phyloP scores from a whole-genome alignment of 2,797 vertebrate genomes.

The Leptodactylus fallax region DNA sequence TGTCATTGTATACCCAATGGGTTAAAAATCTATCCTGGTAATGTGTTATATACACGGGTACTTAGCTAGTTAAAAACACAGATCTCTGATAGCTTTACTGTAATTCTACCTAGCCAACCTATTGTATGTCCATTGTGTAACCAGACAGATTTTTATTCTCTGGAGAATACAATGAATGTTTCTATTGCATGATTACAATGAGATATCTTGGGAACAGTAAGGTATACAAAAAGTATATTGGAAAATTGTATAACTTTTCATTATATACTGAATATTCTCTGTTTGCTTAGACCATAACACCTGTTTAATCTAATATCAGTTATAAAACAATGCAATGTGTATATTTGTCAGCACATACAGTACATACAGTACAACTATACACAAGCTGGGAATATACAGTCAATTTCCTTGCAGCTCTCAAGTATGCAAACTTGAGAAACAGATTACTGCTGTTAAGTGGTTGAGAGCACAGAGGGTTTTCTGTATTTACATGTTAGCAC shows the following conservation, averaged over 20 bases:
- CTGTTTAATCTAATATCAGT: neutral
- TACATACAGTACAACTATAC: neutral
- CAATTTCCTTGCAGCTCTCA: neutral
- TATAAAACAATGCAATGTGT: neutral
- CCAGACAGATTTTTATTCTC: no score
- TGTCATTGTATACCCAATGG: no score
- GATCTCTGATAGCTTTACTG: no score
- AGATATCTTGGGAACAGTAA: neutral
- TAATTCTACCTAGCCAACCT: no score
- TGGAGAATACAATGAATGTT: no score
- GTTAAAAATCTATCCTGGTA: no score
- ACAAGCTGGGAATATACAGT: neutral
- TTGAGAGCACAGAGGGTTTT: conserved; percentile 1
- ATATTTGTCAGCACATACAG: neutral
- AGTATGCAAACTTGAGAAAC: conserved; percentile 22
- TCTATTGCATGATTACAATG: neutral
- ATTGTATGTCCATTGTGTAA: no score
- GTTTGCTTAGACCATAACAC: neutral
- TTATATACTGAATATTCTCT: no score
- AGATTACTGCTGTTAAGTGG: conserved; percentile 27
- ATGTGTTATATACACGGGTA: no score
- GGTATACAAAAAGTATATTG: no score
- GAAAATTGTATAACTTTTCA: no score
- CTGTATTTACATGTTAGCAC: conserved; percentile 42
- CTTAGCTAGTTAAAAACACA: no score